Base-by-base conservation (phyloP, 2,113 vertebrate genomes). In the Hippocampus zosterae region DNA sequence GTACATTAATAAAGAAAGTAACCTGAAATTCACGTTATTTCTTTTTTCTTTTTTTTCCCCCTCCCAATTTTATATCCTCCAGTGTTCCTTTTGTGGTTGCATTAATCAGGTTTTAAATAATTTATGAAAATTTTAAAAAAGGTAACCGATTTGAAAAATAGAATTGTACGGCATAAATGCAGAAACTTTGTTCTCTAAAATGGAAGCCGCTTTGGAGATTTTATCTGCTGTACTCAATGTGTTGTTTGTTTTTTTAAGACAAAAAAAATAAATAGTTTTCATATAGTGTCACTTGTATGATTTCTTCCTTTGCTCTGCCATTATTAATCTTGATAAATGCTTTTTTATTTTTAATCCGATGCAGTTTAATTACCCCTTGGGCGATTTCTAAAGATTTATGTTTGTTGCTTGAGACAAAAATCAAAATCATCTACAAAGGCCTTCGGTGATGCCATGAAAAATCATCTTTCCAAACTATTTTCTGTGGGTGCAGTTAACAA, bases 161-260 rank as follows among this genome's bases (percentile, higher is more conserved):
- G 88, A 89, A 78, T 86, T 89, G 84, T 88, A 93, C 78, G 74
- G 91, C 42, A 91, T 88, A 92, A 88, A 91, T 88, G 88, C 84
- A 91, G 88, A 91, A 92, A 83, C 91, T 94, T 94, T 96, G 93
- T 96, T 94, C 92, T 91, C 92, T 90, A 91, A 89, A 94, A 91
- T 89, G 89, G 92, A 88, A 93, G 91, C 91, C 93, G 87, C 92
- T 97, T 96, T 96, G 93, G 90, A 93, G 91, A 88, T 98, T 98
- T 98, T 97, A 98, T 95, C 95, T 94, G 94, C 94, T 94, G 92
- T 96, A 95, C 95, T 98, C 93, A 94, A 94, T 94, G 92, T 94
- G 93, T 98, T 95, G 3, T 77, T 71, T 69, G 61, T 76, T 77
- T 74, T 66, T 55, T 48, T 37, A 71, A 41, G 44, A 75, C 65